phyloP scores from a whole-genome alignment of 2,888 invertebrate species.

The Eupithecia abbreviata region DNA sequence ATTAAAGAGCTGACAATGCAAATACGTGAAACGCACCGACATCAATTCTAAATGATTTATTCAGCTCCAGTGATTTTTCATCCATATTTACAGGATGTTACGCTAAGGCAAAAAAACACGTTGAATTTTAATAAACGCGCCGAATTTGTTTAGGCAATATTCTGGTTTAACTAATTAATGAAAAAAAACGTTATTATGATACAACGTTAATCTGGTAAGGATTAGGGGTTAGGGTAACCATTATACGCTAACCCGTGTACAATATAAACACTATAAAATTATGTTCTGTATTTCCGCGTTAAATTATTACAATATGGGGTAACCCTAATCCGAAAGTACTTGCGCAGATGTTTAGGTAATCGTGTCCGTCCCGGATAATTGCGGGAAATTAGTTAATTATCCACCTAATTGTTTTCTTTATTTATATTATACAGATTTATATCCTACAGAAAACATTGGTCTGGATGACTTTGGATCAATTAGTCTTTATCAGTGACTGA shows the following conservation, averaged over 20 bases:
- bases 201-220: background rate
- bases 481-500: background rate
- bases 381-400: slow-evolving; percentile 75
- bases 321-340: slow-evolving; percentile 40
- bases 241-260: background rate
- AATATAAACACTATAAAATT: background rate
- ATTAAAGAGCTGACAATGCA: background rate
- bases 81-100: background rate
- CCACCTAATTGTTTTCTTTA: slow-evolving; percentile 73
- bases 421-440: slow-evolving; percentile 45
- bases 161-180: slow-evolving; percentile 2
- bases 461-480: background rate
- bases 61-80: slow-evolving; percentile 1
- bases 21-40: background rate
- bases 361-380: slow-evolving; percentile 75
- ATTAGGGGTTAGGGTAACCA: background rate
- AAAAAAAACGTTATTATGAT: background rate
- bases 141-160: background rate
- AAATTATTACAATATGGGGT: slow-evolving; percentile 5
- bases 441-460: background rate
- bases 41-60: background rate
- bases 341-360: slow-evolving; percentile 74
- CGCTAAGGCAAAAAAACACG: background rate
- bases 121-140: background rate
- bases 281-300: background rate